Conservation (phyloP, 1,140 invertebrate species). For the Bilobella aurantiaca region DNA sequence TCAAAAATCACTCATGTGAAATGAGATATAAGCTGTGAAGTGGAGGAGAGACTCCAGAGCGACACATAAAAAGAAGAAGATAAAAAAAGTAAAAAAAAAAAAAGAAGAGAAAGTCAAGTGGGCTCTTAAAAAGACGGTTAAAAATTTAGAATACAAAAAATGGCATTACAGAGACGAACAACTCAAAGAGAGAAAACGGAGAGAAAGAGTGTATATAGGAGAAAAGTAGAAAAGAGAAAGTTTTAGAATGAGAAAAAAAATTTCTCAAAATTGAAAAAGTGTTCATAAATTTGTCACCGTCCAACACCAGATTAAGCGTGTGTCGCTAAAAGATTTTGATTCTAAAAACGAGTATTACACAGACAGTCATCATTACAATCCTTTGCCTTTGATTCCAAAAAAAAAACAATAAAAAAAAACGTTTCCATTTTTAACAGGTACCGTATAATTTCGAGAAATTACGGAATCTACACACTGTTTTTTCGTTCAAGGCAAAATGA, state of each 20-base stretch:
- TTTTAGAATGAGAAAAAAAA: background rate
- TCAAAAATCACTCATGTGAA: constrained; percentile 8
- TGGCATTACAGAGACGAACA: too few species aligned
- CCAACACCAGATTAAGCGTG: background rate
- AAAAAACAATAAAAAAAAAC: too few species aligned
- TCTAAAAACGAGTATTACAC: background rate
- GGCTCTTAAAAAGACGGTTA: too few species aligned
- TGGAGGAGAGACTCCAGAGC: background rate
- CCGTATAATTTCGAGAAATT: too few species aligned
- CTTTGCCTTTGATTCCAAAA: too few species aligned
- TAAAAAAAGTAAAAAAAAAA: background rate
- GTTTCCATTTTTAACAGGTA: too few species aligned
- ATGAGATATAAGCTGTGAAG: constrained; percentile 3
- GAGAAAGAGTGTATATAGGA: too few species aligned
- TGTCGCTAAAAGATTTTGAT: background rate
- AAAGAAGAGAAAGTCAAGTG: background rate
- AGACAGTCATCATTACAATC: too few species aligned
- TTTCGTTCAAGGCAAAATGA: background rate
- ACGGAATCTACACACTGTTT: too few species aligned
- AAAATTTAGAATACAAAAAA: too few species aligned
- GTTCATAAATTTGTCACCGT: background rate
- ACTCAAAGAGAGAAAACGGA: background rate
- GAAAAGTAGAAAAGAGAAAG: background rate
- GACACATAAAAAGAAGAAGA: background rate
- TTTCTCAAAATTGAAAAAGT: background rate